Conservation (phyloP, 2,113 vertebrate genomes). For the Hemiprocne comata region DNA sequence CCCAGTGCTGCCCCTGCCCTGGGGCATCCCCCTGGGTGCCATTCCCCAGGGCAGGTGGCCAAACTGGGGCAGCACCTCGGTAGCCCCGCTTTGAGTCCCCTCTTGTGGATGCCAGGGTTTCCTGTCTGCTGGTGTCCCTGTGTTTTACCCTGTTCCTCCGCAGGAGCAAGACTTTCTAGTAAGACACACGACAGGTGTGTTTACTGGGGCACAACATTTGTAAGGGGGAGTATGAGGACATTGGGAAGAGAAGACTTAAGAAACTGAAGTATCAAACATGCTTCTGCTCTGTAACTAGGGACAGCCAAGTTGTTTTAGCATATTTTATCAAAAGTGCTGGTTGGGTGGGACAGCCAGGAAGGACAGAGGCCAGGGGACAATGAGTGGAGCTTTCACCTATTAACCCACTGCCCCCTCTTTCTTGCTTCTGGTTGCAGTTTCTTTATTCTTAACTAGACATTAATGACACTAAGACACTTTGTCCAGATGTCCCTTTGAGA, state of each 20-base stretch:
- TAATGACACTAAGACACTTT: neutral
- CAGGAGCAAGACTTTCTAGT: neutral
- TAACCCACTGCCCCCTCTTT: neutral
- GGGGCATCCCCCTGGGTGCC: fast-evolving
- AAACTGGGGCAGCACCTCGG: neutral
- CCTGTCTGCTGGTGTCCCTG: neutral
- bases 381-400: neutral
- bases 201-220: neutral
- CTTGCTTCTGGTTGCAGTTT: neutral
- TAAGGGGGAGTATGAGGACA: neutral
- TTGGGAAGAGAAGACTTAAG: neutral
- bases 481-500: neutral
- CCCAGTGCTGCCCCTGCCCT: neutral
- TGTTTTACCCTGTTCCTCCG: neutral
- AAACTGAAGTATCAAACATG: neutral
- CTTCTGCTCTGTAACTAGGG: neutral
- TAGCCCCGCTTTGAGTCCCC: neutral
- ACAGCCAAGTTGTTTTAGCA: neutral
- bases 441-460: neutral
- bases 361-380: neutral
- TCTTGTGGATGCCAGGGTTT: neutral
- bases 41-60: fast-evolving
- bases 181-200: neutral
- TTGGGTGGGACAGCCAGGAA: neutral
- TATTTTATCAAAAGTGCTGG: neutral